phyloP scores from a whole-genome alignment of 1,140 invertebrate species.

The Parapsyche elsis region DNA sequence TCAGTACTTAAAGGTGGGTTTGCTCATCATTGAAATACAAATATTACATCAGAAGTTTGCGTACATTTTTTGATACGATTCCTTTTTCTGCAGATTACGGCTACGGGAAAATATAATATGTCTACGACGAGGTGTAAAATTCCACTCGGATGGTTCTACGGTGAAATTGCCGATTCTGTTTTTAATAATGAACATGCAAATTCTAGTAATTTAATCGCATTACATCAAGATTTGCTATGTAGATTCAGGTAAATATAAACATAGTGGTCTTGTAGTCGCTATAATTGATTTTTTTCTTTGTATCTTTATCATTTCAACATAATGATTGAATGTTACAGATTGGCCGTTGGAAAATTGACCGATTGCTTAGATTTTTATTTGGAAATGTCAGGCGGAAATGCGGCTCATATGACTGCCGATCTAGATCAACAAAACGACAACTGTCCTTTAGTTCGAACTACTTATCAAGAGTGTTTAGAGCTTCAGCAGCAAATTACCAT shows the following conservation, averaged over 20 bases:
- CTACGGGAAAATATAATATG: slow-evolving; percentile 91
- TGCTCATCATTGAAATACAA: neutral
- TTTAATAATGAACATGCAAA: slow-evolving; percentile 60
- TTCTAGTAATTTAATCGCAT: slow-evolving; percentile 61
- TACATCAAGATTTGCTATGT: slow-evolving; percentile 63
- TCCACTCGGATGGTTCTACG: slow-evolving; percentile 91
- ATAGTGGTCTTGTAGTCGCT: neutral
- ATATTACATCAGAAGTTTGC: neutral
- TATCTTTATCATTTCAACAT: neutral
- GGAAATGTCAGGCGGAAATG: slow-evolving; percentile 80
- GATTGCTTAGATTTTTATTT: slow-evolving; percentile 79
- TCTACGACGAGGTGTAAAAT: slow-evolving; percentile 89
- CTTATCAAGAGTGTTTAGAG: slow-evolving; percentile 75
- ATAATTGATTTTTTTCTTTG: neutral
- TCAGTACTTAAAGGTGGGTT: slow-evolving; percentile 85
- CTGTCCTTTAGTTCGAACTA: slow-evolving; percentile 77
- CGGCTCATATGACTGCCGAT: slow-evolving; percentile 83
- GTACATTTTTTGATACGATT: slow-evolving; percentile 3
- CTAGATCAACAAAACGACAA: slow-evolving; percentile 75
- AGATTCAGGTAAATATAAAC: slow-evolving; percentile 60
- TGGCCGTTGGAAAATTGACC: slow-evolving; percentile 84
- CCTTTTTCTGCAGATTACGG: slow-evolving; percentile 75
- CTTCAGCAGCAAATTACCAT: slow-evolving; percentile 65
- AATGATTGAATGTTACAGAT: slow-evolving; percentile 70
- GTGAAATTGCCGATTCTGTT: slow-evolving; percentile 83